A percentile compares a stretch with the other conserved stretches of the same genome.
These are phyloP conservation scores for Brassicogethes aeneus DNA, from an alignment of 2,888 invertebrate genomes.

Conservation along the genomic window DNA sequence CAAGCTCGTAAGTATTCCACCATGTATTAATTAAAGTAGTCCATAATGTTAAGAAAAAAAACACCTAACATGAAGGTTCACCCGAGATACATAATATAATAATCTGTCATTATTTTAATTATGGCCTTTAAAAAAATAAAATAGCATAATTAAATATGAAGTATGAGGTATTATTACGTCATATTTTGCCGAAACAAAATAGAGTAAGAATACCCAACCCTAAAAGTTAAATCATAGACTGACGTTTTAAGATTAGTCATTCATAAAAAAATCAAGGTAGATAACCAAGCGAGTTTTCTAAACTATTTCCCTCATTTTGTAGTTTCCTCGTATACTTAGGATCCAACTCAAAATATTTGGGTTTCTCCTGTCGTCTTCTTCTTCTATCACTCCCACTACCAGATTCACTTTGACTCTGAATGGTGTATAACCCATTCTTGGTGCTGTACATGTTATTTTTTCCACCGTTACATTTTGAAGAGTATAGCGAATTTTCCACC, in stretches of 20 bases:
- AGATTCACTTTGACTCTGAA: conserved; percentile 40
- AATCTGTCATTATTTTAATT: background rate
- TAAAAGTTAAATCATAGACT: no score
- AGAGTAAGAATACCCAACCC: background rate
- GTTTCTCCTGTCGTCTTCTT: conserved; percentile 14
- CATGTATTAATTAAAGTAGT: background rate
- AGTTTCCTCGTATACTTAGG: conserved; percentile 6
- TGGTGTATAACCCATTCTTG: conserved; percentile 40
- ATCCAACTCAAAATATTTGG: conserved; percentile 20
- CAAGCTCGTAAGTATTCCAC: background rate
- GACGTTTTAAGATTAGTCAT: no score
- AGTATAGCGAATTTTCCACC: conserved; percentile 34
- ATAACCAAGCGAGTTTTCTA: conserved; percentile 58
- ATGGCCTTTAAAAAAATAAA: background rate
- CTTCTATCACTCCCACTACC: conserved; percentile 19
- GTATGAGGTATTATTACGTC: background rate
- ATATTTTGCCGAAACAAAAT: background rate
- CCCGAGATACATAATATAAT: no score
- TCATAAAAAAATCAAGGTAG: no score
- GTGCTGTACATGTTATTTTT: conserved; percentile 33
- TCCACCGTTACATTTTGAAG: conserved; percentile 12
- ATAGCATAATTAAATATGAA: background rate
- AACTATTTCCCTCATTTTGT: conserved; percentile 40
- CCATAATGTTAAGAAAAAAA: background rate
- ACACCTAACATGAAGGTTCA: no score